Conservation (phyloP, 2,797 vertebrate genomes). For the Graptemys geographica region DNA sequence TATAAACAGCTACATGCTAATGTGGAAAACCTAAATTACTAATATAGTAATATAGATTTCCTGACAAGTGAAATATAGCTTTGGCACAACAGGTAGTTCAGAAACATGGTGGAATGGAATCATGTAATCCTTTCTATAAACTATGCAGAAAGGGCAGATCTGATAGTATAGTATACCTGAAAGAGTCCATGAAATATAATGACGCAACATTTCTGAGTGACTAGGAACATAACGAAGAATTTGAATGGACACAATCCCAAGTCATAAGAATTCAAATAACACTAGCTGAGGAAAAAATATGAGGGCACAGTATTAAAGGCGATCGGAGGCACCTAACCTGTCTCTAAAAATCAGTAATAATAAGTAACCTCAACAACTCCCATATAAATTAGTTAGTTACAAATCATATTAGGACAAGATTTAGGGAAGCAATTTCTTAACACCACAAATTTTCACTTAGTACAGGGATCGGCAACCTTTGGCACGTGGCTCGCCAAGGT, state of each 20-base stretch:
- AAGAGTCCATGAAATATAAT: background rate
- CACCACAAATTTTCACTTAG: constrained; percentile 55
- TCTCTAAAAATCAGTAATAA: constrained; percentile 64
- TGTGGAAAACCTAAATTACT: background rate
- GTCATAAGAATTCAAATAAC: background rate
- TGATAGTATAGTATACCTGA: background rate
- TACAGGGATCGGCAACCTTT: background rate
- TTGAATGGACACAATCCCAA: constrained; percentile 32
- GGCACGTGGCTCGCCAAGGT: too few species aligned
- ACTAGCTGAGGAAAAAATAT: constrained; percentile 46
- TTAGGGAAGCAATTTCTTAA: constrained; percentile 65
- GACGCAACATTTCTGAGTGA: background rate
- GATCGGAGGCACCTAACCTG: constrained; percentile 67
- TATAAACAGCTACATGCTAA: background rate
- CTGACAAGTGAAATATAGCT: background rate
- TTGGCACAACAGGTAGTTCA: background rate
- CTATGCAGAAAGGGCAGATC: background rate
- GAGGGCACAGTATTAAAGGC: constrained; percentile 64
- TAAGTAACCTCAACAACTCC: constrained; percentile 67
- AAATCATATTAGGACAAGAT: constrained; percentile 57
- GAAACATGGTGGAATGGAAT: background rate
- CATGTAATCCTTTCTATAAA: background rate
- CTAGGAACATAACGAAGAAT: constrained; percentile 10
- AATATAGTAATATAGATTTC: background rate
- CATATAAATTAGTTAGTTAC: constrained; percentile 73